These are phyloP conservation scores for Rhea americana DNA, from an alignment of 2,113 vertebrate genomes.

Conservation along the genomic window DNA sequence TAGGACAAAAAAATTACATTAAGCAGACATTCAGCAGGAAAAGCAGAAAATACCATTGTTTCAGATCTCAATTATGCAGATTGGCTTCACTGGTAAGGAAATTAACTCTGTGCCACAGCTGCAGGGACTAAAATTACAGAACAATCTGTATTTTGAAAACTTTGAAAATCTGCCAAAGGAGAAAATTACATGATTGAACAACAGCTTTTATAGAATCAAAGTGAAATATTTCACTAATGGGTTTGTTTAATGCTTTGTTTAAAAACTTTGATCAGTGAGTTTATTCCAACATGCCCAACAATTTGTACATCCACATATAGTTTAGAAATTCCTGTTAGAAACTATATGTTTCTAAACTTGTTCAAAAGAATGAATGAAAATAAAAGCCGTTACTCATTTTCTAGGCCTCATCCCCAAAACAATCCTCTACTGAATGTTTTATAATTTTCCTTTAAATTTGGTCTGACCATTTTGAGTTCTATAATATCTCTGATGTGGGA, in stretches of 20 bases:
- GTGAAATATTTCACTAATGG: constrained; percentile 61
- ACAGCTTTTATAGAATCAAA: constrained; percentile 52
- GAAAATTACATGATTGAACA: constrained; percentile 75
- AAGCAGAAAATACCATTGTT: constrained; percentile 54
- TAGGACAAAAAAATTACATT: constrained; percentile 1
- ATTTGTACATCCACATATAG: not conserved
- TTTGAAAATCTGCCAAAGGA: constrained; percentile 76
- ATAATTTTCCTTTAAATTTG: not conserved
- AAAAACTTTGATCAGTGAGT: not conserved
- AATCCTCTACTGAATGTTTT: not conserved
- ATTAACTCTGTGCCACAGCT: constrained; percentile 75
- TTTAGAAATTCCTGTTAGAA: not conserved
- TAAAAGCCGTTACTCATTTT: not conserved
- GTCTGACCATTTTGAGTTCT: not conserved
- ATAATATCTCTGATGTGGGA: not conserved
- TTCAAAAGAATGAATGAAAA: not conserved
- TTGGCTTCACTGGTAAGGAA: constrained; percentile 63
- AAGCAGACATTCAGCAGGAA: not conserved
- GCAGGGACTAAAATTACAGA: constrained; percentile 69
- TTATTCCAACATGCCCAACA: not conserved
- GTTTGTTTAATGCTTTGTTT: constrained; percentile 43
- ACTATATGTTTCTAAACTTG: not conserved
- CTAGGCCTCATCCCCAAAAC: not conserved
- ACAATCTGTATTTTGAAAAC: constrained; percentile 74
- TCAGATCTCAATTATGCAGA: constrained; percentile 73